phyloP scores from a whole-genome alignment of 30 jellyfish, hydroid and myxozoan species.

The Aurelia sp. region DNA sequence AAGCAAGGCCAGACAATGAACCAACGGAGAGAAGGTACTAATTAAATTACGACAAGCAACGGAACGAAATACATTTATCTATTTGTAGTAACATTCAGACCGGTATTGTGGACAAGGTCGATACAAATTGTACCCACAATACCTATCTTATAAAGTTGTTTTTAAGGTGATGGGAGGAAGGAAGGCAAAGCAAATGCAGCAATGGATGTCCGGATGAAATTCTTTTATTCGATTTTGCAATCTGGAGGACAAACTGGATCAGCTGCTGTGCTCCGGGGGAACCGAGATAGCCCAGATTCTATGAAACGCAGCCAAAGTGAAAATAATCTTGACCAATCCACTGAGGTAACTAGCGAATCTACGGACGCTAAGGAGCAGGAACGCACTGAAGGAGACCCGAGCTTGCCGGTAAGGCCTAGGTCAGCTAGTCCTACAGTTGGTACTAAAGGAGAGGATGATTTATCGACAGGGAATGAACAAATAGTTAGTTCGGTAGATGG shows the following conservation, averaged over 20 bases:
- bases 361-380: constrained; percentile 7
- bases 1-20: too few species aligned
- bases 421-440: constrained; percentile 91
- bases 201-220: constrained; percentile 52
- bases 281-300: constrained; percentile 34
- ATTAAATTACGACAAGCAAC: too few species aligned
- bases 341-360: constrained; percentile 20
- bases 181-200: constrained; percentile 16
- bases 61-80: too few species aligned
- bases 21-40: too few species aligned
- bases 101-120: too few species aligned
- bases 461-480: too few species aligned
- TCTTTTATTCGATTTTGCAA: constrained; percentile 66
- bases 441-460: constrained; percentile 1
- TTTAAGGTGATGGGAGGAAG: too few species aligned
- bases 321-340: constrained; percentile 48
- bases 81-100: too few species aligned
- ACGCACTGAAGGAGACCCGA: background rate
- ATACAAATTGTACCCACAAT: too few species aligned
- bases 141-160: too few species aligned
- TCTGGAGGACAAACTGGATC: constrained; percentile 27
- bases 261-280: constrained; percentile 7
- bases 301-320: constrained; percentile 74
- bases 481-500: too few species aligned
- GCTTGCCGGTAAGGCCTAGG: constrained; percentile 52